These are phyloP conservation scores for Lutraria lutraria DNA, from an alignment of 2,888 invertebrate genomes.

Conservation along the genomic window DNA sequence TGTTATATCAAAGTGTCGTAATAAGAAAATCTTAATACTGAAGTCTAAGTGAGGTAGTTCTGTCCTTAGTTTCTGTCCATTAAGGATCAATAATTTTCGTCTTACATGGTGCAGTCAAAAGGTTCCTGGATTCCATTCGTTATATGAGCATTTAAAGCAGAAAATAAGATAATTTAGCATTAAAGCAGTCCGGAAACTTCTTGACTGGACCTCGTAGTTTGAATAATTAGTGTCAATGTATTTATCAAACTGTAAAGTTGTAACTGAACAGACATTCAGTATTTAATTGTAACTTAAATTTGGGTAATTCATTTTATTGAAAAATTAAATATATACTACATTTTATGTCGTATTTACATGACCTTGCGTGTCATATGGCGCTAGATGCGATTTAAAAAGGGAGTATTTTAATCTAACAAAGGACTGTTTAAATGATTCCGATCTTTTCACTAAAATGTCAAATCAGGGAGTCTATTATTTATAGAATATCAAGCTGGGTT, in stretches of 20 bases:
- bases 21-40: too few relatives aligned
- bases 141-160: too few relatives aligned
- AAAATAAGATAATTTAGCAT: too few relatives aligned
- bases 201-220: too few relatives aligned
- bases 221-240: background rate
- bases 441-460: background rate
- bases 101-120: too few relatives aligned
- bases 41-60: too few relatives aligned
- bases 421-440: background rate
- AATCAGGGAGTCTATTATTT: background rate
- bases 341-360: background rate
- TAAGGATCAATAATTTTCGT: background rate
- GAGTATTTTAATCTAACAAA: background rate
- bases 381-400: background rate
- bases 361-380: background rate
- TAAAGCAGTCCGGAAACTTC: too few relatives aligned
- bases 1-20: too few relatives aligned
- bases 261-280: background rate
- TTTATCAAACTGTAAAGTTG: background rate
- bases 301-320: slow-evolving; percentile 2
- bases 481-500: too few relatives aligned
- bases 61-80: too few relatives aligned
- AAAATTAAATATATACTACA: background rate
- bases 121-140: too few relatives aligned
- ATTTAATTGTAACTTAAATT: background rate